Percentiles rank a stretch among this genome's conserved stretches.
Conservation (phyloP, 2,113 vertebrate genomes). For the Typhlomys cinereus region DNA sequence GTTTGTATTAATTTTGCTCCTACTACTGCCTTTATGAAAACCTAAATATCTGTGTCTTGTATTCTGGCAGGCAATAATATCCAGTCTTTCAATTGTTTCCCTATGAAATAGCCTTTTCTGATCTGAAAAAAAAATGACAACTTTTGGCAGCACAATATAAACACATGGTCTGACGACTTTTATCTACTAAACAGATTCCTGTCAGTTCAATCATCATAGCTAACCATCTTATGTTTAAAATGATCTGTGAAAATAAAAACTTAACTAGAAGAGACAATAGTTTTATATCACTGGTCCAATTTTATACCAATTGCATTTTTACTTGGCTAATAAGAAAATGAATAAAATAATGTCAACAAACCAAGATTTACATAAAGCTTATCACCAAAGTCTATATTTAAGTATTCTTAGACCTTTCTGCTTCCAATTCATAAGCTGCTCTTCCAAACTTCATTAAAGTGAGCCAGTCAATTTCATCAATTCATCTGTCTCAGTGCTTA, state of each 20-base stretch:
- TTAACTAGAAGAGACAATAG: background rate
- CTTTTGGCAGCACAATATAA: background rate
- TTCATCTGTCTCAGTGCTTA: background rate
- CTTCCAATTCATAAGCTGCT: background rate
- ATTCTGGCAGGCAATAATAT: background rate
- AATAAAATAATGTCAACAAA: background rate
- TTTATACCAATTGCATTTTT: background rate
- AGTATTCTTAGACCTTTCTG: background rate
- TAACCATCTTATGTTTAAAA: background rate
- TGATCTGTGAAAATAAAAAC: background rate
- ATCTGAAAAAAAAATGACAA: background rate
- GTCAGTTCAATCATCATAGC: background rate
- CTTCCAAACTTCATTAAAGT: background rate
- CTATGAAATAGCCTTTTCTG: background rate
- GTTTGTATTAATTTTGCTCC: slow-evolving; percentile 35
- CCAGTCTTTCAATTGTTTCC: background rate
- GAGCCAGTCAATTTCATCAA: background rate
- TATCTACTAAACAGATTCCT: background rate
- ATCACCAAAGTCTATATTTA: background rate
- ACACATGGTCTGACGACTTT: background rate
- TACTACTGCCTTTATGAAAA: slow-evolving; percentile 7
- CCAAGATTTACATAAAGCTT: background rate
- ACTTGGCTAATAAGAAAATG: background rate
- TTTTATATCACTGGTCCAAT: background rate
- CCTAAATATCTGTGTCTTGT: background rate